These are phyloP conservation scores for Encarsia formosa DNA, from an alignment of 2,888 invertebrate species.

Conservation along the genomic window DNA sequence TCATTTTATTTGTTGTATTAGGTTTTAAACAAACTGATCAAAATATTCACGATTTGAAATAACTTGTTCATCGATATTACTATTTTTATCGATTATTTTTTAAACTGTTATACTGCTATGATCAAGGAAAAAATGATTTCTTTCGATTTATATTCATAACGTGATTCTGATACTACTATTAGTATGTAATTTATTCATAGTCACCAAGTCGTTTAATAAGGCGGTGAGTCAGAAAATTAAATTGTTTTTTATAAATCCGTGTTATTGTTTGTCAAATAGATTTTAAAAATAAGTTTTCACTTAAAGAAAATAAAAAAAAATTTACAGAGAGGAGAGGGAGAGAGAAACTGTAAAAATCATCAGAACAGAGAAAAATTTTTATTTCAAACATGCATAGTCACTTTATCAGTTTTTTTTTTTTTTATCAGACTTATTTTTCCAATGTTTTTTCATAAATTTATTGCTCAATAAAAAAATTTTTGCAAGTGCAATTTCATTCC, in stretches of 20 bases:
- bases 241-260: conserved; percentile 12
- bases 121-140: conserved; percentile 11
- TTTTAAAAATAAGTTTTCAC: conserved; percentile 12
- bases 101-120: background rate
- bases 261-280: conserved; percentile 10
- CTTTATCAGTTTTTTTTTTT: conserved; percentile 17
- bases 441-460: conserved; percentile 23
- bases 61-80: too few relatives aligned
- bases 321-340: conserved; percentile 10
- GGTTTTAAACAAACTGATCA: too few relatives aligned
- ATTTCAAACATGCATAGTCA: too few relatives aligned
- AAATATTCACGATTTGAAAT: too few relatives aligned
- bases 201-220: conserved; percentile 8
- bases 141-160: background rate
- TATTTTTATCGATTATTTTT: background rate
- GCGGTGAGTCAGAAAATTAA: conserved; percentile 4
- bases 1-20: too few relatives aligned
- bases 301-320: conserved; percentile 4
- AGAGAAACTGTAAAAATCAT: conserved; percentile 4
- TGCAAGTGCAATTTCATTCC: conserved; percentile 14
- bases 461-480: conserved; percentile 22
- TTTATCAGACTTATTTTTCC: conserved; percentile 13
- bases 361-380: conserved; percentile 16
- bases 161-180: background rate
- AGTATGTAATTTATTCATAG: conserved; percentile 7